phyloP scores from a whole-genome alignment of 2,888 invertebrate genomes.

The Linyphia triangularis region DNA sequence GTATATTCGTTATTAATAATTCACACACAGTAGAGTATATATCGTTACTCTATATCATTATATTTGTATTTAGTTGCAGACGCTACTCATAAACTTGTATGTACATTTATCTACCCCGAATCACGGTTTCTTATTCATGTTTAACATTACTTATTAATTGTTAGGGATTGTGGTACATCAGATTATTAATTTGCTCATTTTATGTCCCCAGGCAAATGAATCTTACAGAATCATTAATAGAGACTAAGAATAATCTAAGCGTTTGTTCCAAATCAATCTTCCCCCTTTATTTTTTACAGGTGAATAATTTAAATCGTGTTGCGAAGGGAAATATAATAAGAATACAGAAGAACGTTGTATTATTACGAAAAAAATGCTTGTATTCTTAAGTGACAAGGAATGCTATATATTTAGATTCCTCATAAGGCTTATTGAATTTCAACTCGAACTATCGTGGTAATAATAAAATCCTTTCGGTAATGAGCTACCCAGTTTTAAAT shows the following conservation, averaged over 20 bases:
- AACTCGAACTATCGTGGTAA: too few relatives aligned
- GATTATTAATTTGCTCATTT: neutral
- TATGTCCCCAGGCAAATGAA: neutral
- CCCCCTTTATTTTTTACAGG: neutral
- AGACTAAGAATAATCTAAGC: neutral
- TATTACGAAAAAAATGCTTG: too few relatives aligned
- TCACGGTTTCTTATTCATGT: neutral
- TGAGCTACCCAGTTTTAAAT: too few relatives aligned
- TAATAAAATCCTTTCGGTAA: too few relatives aligned
- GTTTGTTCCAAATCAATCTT: neutral
- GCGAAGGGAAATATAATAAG: neutral
- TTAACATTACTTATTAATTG: neutral
- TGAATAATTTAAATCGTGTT: neutral
- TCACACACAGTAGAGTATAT: too few relatives aligned
- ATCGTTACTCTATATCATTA: too few relatives aligned
- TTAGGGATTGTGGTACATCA: neutral
- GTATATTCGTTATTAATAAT: too few relatives aligned
- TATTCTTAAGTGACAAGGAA: too few relatives aligned
- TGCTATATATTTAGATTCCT: too few relatives aligned
- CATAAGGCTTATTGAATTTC: too few relatives aligned
- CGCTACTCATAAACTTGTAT: neutral
- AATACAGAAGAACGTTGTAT: too few relatives aligned
- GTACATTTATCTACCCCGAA: neutral
- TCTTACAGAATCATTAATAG: neutral
- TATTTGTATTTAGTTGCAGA: too few relatives aligned